These are phyloP conservation scores for Fregetta grallaria DNA, from an alignment of 2,113 vertebrate genomes.

Conservation along the genomic window DNA sequence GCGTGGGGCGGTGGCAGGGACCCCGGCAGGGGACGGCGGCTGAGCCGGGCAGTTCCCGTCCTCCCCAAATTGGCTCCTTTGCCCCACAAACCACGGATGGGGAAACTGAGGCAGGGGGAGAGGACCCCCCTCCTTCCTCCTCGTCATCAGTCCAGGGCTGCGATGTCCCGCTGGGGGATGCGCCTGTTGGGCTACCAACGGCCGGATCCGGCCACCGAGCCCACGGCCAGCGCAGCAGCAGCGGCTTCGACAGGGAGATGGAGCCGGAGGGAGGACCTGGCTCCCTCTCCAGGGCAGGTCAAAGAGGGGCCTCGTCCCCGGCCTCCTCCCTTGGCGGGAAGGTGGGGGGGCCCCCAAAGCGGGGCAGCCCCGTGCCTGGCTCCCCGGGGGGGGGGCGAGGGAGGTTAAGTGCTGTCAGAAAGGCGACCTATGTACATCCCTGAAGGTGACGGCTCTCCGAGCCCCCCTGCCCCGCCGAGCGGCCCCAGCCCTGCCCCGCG, in stretches of 20 bases:
- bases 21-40: background rate
- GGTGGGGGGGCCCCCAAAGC: background rate
- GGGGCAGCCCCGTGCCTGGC: background rate
- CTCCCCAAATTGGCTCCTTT: background rate
- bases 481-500: background rate
- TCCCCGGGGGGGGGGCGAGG: background rate
- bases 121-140: no score
- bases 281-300: background rate
- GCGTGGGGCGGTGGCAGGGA: background rate
- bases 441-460: background rate
- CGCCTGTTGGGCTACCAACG: background rate
- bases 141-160: background rate
- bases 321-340: background rate
- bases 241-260: background rate
- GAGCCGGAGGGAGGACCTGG: background rate
- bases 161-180: background rate
- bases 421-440: conserved; percentile 42
- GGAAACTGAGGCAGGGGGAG: background rate
- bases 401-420: background rate
- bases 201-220: background rate
- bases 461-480: background rate
- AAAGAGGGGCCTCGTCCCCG: background rate
- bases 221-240: background rate
- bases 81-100: background rate
- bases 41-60: background rate